Base-by-base conservation (phyloP, 2,797 vertebrate genomes). In the Caiman crocodilus region DNA sequence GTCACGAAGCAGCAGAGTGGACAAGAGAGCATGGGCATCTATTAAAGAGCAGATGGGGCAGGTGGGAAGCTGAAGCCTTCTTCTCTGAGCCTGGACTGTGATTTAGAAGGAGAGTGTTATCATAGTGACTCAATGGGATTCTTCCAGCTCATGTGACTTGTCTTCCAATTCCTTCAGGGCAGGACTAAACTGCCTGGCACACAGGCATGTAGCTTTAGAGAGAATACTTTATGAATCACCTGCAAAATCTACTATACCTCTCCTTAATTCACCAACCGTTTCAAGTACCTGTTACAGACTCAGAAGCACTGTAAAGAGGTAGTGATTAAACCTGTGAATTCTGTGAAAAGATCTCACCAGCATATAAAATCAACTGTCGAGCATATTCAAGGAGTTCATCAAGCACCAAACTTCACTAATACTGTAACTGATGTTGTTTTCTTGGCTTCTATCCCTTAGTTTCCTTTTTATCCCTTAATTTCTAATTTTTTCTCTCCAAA, bases 291-390 rank as follows among this genome's bases (percentile, higher is more conserved):
- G 77, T 57, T 92, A 79, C 50, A 58, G 78, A 91, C 85, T 65
- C 20, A 75, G 20, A 14, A 90, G 3, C 73, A 89, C n/a, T 94
- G 93, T 81, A 55, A 55, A 21, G 30, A 75, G 28, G 28, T 85
- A 20, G 13, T 58, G 50, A 50, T 42, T 63, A 94, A 90, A 89
- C 85, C 60, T 60, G 74, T 6, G 58, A 85, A 93, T 80, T 82
- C n/a, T 58, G 75, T 90, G 14, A 57, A 86, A 92, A 95, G 76
- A 59, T 76, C 23, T 60, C 85, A 76, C 58, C 84, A 9, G 61
- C 79, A 88, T 18, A 67, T 67, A 65, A 87, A 85, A 92, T 87
- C 81, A 87, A 56, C 26, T 2, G 85, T 16, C 26, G 10, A 93
- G 91, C 83, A 58, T 63, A 5, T 57, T 81, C 71, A 73, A 4